Percentiles rank a stretch among this genome's conserved stretches.
These are phyloP conservation scores for Heteromurus nitidus DNA, from an alignment of 2,888 invertebrate species.

Conservation along the genomic window DNA sequence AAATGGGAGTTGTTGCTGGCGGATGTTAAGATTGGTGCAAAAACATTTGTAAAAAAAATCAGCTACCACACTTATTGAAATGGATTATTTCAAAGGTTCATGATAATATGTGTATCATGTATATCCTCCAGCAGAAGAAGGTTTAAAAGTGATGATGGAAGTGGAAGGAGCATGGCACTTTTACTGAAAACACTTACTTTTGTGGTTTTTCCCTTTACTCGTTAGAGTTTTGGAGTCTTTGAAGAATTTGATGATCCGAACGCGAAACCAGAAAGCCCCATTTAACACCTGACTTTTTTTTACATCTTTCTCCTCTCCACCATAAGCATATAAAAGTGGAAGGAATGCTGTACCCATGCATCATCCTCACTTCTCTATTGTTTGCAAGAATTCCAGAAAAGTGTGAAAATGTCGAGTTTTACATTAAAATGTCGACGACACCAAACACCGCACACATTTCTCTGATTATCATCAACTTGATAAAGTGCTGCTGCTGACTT, in stretches of 20 bases:
- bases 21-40: no score
- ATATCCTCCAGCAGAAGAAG: neutral
- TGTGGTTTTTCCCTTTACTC: no score
- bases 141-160: no score
- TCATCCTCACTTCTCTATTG: slow-evolving; percentile 20
- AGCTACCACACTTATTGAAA: neutral
- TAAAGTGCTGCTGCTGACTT: neutral
- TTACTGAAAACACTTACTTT: no score
- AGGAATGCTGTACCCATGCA: slow-evolving; percentile 22
- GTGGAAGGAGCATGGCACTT: no score
- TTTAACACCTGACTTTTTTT: slow-evolving; percentile 43
- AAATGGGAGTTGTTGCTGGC: no score
- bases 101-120: neutral
- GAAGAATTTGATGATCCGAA: no score
- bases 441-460: neutral
- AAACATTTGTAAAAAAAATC: neutral
- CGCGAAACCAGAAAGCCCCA: no score
- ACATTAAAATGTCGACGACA: slow-evolving; percentile 55
- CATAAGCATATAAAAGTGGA: slow-evolving; percentile 23
- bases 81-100: neutral
- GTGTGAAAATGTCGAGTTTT: slow-evolving; percentile 40
- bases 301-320: neutral
- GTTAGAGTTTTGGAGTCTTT: no score
- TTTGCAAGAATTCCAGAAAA: slow-evolving; percentile 48
- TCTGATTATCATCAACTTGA: neutral